phyloP scores from a whole-genome alignment of 2,888 invertebrate genomes.

The Ametastegia equiseti region DNA sequence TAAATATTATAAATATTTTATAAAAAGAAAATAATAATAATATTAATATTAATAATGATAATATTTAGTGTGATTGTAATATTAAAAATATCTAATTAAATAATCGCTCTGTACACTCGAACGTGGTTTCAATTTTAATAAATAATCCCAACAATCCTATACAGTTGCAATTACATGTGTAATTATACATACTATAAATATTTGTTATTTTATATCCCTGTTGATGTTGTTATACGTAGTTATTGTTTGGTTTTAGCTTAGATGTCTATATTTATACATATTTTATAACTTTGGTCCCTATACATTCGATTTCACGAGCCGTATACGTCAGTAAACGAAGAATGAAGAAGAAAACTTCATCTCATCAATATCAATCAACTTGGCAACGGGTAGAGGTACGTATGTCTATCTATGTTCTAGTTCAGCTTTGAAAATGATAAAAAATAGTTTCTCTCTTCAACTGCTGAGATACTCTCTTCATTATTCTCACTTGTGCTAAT shows the following conservation, averaged over 20 bases:
- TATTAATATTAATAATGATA: constrained; percentile 41
- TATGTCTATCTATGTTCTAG: neutral
- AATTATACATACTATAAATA: neutral
- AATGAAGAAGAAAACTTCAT: neutral
- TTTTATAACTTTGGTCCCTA: no score
- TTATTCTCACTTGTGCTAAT: neutral
- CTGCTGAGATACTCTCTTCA: neutral
- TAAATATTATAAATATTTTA: constrained; percentile 72
- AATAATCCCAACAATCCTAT: constrained; percentile 66
- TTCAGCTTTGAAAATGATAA: neutral
- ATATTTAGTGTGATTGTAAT: constrained; percentile 69
- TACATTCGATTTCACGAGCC: neutral
- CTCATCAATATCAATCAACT: neutral
- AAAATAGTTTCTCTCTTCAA: neutral
- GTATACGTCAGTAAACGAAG: neutral
- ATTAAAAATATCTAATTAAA: constrained; percentile 65
- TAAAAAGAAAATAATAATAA: constrained; percentile 61
- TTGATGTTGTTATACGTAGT: no score
- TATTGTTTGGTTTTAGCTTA: neutral
- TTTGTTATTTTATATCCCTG: neutral
- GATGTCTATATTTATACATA: neutral
- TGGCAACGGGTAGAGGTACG: neutral
- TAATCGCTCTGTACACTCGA: constrained; percentile 63
- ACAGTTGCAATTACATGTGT: constrained; percentile 19
- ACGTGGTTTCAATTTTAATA: constrained; percentile 70